Evolutionary conservation across 2,797 vertebrate genomes (phyloP).

Genomic region (Phalanger gymnotis): DNA sequence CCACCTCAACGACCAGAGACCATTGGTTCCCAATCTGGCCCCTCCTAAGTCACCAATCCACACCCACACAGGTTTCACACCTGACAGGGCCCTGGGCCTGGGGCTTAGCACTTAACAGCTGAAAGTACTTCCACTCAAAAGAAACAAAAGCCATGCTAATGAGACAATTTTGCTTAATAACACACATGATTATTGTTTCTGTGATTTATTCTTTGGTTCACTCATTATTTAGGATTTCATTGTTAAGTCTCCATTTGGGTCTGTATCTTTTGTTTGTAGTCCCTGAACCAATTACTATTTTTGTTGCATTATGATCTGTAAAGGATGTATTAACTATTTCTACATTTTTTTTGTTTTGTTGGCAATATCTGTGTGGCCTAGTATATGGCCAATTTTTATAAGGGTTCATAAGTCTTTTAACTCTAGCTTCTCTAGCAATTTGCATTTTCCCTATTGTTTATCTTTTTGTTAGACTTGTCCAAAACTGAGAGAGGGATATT

Average conservation of each 20-base stretch:
- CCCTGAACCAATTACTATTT: background rate
- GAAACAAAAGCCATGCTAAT: no score
- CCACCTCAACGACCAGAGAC: no score
- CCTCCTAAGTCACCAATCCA: no score
- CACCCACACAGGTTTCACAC: no score
- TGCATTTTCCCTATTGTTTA: background rate
- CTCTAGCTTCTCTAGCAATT: background rate
- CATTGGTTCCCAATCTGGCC: no score
- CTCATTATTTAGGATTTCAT: background rate
- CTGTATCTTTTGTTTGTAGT: background rate
- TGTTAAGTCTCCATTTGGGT: background rate
- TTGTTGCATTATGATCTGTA: background rate
- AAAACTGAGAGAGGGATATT: background rate
- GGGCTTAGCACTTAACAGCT: no score
- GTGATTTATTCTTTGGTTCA: background rate
- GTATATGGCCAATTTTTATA: background rate
- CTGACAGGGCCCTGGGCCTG: no score
- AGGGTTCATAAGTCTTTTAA: background rate
- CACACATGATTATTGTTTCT: no score
- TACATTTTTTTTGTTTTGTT: background rate
- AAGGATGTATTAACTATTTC: background rate
- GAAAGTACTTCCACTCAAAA: no score
- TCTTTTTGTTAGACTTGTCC: background rate
- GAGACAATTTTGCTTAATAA: no score
- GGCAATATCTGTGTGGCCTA: background rate